Percentiles rank a stretch among this genome's conserved stretches.
Conservation (phyloP, 2,113 vertebrate genomes). For the Callipepla californica region DNA sequence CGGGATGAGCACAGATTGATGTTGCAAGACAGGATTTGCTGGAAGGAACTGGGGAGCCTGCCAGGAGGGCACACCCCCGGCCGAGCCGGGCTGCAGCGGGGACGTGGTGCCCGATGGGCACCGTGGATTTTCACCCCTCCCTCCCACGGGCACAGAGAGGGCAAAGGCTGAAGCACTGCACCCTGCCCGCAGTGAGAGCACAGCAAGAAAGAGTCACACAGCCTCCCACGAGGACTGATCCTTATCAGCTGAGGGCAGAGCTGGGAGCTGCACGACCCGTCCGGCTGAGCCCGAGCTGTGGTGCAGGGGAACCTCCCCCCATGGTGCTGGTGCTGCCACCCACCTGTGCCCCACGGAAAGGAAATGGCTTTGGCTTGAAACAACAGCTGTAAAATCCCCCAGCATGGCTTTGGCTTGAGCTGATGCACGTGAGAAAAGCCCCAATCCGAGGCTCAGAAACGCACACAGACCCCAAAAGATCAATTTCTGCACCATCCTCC, state of each 20-base stretch:
- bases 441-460: neutral
- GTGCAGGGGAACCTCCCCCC: too few relatives aligned
- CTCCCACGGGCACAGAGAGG: fast-evolving
- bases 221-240: neutral
- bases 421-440: fast-evolving
- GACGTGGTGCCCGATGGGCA: fast-evolving
- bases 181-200: neutral
- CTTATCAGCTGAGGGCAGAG: fast-evolving
- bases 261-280: neutral
- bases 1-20: neutral
- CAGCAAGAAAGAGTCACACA: neutral
- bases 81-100: fast-evolving
- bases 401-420: neutral
- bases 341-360: neutral
- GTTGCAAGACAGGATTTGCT: neutral
- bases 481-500: neutral
- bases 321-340: neutral
- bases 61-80: neutral
- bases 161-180: neutral
- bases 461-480: neutral
- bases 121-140: neutral
- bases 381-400: neutral
- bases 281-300: neutral
- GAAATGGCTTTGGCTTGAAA: neutral
- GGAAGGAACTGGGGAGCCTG: neutral